Conservation (phyloP, 2,797 vertebrate genomes). For the Hirundo rustica region DNA sequence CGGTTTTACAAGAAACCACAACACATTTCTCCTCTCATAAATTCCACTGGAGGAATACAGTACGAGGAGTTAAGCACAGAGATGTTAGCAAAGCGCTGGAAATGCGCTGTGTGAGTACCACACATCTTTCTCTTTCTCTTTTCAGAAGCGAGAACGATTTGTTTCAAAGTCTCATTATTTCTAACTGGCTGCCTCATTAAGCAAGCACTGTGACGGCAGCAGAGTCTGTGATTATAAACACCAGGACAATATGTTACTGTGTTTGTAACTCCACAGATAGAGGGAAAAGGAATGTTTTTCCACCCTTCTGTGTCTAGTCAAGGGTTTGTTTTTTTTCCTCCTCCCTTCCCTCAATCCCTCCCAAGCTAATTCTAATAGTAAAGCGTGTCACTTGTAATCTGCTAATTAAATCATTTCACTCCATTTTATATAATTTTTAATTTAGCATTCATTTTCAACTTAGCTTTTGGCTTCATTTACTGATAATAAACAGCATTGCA, state of each 20-base stretch:
- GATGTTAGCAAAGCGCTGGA: not conserved
- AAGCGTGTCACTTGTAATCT: constrained; percentile 74
- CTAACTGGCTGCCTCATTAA: constrained; percentile 69
- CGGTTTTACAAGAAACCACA: not conserved
- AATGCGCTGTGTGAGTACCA: not conserved
- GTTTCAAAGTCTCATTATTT: constrained; percentile 70
- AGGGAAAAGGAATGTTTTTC: constrained; percentile 63
- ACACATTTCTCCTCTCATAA: not conserved
- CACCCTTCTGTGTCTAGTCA: constrained; percentile 44
- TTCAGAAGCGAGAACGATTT: constrained; percentile 66
- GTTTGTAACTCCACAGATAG: constrained; percentile 57
- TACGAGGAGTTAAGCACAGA: not conserved
- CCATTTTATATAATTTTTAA: constrained; percentile 83
- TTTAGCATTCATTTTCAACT: constrained; percentile 84
- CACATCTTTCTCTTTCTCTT: constrained; percentile 9
- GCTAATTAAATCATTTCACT: constrained; percentile 83
- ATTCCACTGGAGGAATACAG: not conserved
- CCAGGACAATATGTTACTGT: constrained; percentile 65
- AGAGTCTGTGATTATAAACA: constrained; percentile 71
- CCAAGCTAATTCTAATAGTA: constrained; percentile 71
- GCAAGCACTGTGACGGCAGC: constrained; percentile 64
- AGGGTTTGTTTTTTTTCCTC: not conserved
- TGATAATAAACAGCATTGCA: constrained; percentile 82
- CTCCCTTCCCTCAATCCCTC: constrained; percentile 49
- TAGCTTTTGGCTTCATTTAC: constrained; percentile 82